These are phyloP conservation scores for Microctonus aethiopoides DNA, from an alignment of 2,888 invertebrate species.

Conservation along the genomic window DNA sequence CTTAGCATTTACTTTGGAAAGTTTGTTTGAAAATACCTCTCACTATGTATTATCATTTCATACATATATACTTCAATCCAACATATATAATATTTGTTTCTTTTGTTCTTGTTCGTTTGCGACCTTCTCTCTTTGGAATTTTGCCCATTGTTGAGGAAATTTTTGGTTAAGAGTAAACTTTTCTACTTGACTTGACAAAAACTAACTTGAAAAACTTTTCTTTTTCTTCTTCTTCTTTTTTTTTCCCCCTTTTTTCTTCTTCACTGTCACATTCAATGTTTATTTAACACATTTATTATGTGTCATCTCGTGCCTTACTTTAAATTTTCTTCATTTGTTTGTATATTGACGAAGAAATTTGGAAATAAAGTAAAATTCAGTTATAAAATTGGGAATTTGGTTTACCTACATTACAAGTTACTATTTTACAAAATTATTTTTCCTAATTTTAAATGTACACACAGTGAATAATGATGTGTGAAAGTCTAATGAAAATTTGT, in stretches of 20 bases:
- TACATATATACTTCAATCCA: background rate
- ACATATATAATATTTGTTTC: background rate
- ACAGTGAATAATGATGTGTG: too few relatives aligned
- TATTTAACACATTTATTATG: too few relatives aligned
- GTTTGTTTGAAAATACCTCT: constrained; percentile 17
- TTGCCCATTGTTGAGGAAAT: background rate
- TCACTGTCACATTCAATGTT: too few relatives aligned
- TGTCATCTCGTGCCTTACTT: background rate
- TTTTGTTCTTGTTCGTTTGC: background rate
- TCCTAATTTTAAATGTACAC: too few relatives aligned
- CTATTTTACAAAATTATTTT: background rate
- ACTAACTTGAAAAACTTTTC: constrained; percentile 1
- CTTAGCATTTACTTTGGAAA: constrained; percentile 23
- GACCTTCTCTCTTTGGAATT: background rate
- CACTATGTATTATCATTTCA: background rate
- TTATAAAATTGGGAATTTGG: background rate
- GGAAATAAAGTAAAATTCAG: background rate
- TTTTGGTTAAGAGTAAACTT: constrained; percentile 26
- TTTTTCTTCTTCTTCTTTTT: background rate
- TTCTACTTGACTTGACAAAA: constrained; percentile 22
- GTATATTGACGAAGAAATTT: background rate
- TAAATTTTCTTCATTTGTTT: constrained; percentile 1
- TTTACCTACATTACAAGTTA: background rate
- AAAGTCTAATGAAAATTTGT: too few relatives aligned
- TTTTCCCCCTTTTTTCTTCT: background rate